phyloP scores from a whole-genome alignment of 2,888 invertebrate species.

The Rhimphoctona megacephalus region DNA sequence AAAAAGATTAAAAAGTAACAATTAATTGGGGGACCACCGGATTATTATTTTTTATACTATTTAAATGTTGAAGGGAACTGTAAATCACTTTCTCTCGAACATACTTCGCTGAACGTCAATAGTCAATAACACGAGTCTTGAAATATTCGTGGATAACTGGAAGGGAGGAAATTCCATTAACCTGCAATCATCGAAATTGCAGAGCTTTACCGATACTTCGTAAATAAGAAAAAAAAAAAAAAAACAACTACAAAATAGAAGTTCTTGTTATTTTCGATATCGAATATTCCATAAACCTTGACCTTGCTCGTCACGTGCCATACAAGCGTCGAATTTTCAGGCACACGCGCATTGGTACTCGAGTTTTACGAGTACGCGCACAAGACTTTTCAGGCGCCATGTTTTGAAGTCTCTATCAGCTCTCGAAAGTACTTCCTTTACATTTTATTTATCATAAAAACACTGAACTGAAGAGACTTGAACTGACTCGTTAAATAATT shows the following conservation, averaged over 20 bases:
- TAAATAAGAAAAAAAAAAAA: neutral
- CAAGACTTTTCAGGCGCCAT: conserved; percentile 27
- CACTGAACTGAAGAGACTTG: neutral
- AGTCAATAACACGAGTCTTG: conserved; percentile 22
- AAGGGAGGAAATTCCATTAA: conserved; percentile 28
- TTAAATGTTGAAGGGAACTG: neutral
- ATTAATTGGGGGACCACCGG: neutral
- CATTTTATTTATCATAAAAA: neutral
- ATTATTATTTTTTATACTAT: neutral
- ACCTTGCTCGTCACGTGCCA: conserved; percentile 50
- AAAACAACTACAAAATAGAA: neutral
- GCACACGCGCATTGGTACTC: conserved; percentile 38
- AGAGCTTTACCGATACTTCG: neutral
- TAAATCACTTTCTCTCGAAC: neutral
- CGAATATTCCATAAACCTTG: conserved; percentile 60
- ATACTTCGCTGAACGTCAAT: conserved; percentile 21
- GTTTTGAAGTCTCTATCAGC: conserved; percentile 15
- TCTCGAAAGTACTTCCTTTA: conserved; percentile 10
- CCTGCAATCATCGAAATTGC: conserved; percentile 33
- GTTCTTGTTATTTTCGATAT: conserved; percentile 47
- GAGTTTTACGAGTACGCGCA: conserved; percentile 30
- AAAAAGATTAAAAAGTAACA: neutral
- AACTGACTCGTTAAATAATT: neutral
- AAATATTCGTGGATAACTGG: neutral
- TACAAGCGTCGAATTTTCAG: conserved; percentile 33